These are phyloP conservation scores for Eilema depressum DNA, from an alignment of 2,888 invertebrate genomes.

Conservation along the genomic window DNA sequence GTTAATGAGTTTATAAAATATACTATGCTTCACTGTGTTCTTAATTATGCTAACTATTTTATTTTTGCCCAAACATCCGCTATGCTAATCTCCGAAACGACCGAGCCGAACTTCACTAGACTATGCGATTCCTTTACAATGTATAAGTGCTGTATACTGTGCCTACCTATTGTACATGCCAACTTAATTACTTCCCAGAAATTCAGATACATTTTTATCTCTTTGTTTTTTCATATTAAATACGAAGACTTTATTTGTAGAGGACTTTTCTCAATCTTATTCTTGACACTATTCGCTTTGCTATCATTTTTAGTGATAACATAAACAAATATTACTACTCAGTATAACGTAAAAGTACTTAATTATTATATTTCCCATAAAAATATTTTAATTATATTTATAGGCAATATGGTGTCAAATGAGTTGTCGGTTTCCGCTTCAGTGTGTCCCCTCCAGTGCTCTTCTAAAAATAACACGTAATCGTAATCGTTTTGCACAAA, in stretches of 20 bases:
- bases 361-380: neutral
- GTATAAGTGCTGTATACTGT: no score
- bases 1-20: no score
- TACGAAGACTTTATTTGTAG: neutral
- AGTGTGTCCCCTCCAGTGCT: neutral
- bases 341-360: neutral
- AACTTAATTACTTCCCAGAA: neutral
- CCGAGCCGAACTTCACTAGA: no score
- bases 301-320: neutral
- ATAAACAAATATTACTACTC: neutral
- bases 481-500: conserved; percentile 6
- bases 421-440: neutral
- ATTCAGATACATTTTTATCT: neutral
- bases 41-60: no score
- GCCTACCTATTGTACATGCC: no score
- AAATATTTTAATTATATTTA: neutral
- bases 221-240: neutral
- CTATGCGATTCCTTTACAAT: no score
- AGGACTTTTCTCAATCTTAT: neutral
- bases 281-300: neutral
- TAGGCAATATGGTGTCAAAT: neutral
- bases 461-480: neutral
- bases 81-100: no score
- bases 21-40: no score
- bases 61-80: no score